Evolutionary conservation across 2,113 vertebrate species (phyloP), one percentile per base, ranked within the genome.

Genomic region (Pavo muticus): DNA sequence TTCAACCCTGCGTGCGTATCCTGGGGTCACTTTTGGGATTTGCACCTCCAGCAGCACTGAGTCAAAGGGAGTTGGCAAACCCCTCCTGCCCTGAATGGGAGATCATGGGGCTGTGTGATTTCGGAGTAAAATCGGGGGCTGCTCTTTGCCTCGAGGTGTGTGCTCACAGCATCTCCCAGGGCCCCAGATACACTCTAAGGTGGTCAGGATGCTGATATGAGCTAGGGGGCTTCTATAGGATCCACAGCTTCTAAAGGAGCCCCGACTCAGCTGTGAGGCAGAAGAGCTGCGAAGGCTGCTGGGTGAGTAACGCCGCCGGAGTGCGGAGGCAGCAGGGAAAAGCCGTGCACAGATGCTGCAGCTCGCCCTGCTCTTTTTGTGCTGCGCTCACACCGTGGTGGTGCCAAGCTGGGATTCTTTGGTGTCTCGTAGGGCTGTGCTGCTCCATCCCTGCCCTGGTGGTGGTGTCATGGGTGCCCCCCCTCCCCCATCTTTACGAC

Each of bases 341-440:
- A 95, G 94, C 91, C 77, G 5, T 71, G 17, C 96, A 64, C 91
- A 94, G 88, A 84, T 92, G 93, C 87, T 95, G 1, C 93, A 52
- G 87, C 91, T 89, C 59, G 0, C 81, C 90, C 94, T 94, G 93
- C 96, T 95, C 89, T 84, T 95, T 87, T 89, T 21, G 6, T 17
- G 40, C 35, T 47, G 57, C 63, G 2, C 40, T 63, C 16, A 0
- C 67, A 5, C 25, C 3, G 4, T 37, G 87, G 81, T 81, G 73
- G 47, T 78, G 84, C 87, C 61, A 64, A 25, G 16, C 37, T 29
- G 61, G 37, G 61, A 24, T 45, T 45, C 42, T 68, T 11, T 45
- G 42, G 20, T 45, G 42, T 32, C 65, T 45, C 42, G 10, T 45
- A 24, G 20, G 65, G 42, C 14, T 45, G 42, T n/a, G 30, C 65